Percentiles rank a stretch among this genome's conserved stretches.
These are phyloP conservation scores for Pogonomyrmex barbatus DNA, from an alignment of 1,140 invertebrate genomes.

Conservation along the genomic window DNA sequence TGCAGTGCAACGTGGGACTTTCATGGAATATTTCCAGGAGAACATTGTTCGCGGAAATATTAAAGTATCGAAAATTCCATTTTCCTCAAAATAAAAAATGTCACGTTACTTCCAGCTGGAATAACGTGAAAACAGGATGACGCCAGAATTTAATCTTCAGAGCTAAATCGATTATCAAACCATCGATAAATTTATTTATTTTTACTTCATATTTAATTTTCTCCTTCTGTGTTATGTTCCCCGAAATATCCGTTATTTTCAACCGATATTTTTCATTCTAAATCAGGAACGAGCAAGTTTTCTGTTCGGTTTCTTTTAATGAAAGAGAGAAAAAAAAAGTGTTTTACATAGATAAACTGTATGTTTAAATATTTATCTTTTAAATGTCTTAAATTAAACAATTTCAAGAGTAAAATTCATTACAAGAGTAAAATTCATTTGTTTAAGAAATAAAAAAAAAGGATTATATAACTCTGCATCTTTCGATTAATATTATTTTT, in stretches of 20 bases:
- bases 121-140: constrained; percentile 28
- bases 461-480: background rate
- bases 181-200: background rate
- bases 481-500: background rate
- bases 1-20: constrained; percentile 21
- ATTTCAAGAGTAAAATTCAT: background rate
- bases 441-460: background rate
- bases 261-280: constrained; percentile 37
- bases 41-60: constrained; percentile 16
- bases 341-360: background rate
- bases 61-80: constrained; percentile 27
- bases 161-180: background rate
- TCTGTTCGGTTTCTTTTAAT: background rate
- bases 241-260: constrained; percentile 4
- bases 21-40: constrained; percentile 33
- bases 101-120: constrained; percentile 15
- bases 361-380: constrained; percentile 33
- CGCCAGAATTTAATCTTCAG: constrained; percentile 31
- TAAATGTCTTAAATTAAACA: constrained; percentile 9
- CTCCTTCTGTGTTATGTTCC: background rate
- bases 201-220: constrained; percentile 18
- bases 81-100: constrained; percentile 37
- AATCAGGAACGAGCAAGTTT: constrained; percentile 21
- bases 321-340: background rate
- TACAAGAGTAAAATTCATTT: background rate